Evolutionary conservation across 64 coral and sea anemone species (phyloP).

Genomic region (Montipora cactus): DNA sequence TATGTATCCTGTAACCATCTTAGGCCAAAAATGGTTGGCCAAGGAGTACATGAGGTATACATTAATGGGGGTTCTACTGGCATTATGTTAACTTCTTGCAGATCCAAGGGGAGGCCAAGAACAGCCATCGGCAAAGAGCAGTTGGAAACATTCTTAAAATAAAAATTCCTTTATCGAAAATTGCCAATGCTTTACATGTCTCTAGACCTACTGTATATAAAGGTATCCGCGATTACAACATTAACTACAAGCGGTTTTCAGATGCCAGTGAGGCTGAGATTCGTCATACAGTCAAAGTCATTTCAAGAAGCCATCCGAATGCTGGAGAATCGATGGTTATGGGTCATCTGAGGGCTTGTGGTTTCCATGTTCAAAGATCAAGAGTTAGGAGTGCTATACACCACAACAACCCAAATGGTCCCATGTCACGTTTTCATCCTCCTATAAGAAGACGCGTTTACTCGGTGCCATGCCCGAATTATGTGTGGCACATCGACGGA

Average conservation of each 20-base stretch:
- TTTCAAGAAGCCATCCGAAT: background rate
- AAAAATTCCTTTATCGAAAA: no score
- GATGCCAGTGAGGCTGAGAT: background rate
- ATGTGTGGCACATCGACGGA: constrained; percentile 57
- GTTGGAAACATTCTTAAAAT: no score
- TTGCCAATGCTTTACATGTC: background rate
- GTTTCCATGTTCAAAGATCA: background rate
- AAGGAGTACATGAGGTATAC: no score
- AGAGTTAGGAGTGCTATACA: constrained; percentile 7
- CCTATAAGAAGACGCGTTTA: no score
- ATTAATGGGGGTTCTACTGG: no score
- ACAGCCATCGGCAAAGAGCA: no score
- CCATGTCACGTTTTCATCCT: no score
- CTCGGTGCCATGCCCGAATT: background rate
- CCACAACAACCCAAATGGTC: background rate
- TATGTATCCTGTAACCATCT: no score
- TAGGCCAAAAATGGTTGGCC: no score
- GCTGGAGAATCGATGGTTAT: background rate
- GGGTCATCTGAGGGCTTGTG: background rate
- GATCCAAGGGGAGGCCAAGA: no score
- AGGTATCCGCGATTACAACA: background rate
- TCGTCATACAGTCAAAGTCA: background rate
- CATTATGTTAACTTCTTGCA: no score
- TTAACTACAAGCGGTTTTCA: background rate
- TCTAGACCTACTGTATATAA: constrained; percentile 10